A percentile compares a stretch with the other conserved stretches of the same genome.
Conservation (phyloP, 2,888 invertebrate genomes). For the Campoletis raptor region DNA sequence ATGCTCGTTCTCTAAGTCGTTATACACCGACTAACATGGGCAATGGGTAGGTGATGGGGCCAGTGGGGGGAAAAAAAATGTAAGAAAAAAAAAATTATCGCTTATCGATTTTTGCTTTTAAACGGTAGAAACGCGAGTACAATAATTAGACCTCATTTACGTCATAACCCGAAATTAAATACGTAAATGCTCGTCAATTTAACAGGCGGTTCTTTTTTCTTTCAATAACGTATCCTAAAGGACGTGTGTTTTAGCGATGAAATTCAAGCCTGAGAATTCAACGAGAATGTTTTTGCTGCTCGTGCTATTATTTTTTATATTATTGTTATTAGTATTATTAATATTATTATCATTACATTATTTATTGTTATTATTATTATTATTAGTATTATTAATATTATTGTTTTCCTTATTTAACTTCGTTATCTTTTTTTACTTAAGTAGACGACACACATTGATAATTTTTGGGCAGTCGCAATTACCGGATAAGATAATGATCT, state of each 20-base stretch:
- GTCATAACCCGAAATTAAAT: slow-evolving; percentile 37
- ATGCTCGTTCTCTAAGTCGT: slow-evolving; percentile 45
- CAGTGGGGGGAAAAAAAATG: background rate
- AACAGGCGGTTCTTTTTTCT: slow-evolving; percentile 35
- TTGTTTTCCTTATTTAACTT: slow-evolving; percentile 30
- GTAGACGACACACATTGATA: slow-evolving; percentile 61
- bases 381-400: slow-evolving; percentile 6
- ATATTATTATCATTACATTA: slow-evolving; percentile 26
- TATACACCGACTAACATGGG: slow-evolving; percentile 58
- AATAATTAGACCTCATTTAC: slow-evolving; percentile 59
- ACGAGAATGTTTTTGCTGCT: slow-evolving; percentile 47
- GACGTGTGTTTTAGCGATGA: slow-evolving; percentile 57
- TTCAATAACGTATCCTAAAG: slow-evolving; percentile 56
- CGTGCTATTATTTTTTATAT: slow-evolving; percentile 34
- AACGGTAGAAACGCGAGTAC: slow-evolving; percentile 72
- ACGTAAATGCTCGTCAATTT: slow-evolving; percentile 41
- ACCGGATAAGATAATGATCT: slow-evolving; percentile 44
- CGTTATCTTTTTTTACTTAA: slow-evolving; percentile 45
- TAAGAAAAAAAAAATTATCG: slow-evolving; percentile 31
- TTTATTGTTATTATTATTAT: slow-evolving; percentile 16
- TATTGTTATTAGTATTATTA: slow-evolving; percentile 32
- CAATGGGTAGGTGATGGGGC: slow-evolving; percentile 36
- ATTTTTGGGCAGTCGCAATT: slow-evolving; percentile 59
- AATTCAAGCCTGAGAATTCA: slow-evolving; percentile 50
- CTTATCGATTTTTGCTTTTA: slow-evolving; percentile 52